These are phyloP conservation scores for Acanthopagrus latus DNA, from an alignment of 2,797 vertebrate species.

Conservation along the genomic window DNA sequence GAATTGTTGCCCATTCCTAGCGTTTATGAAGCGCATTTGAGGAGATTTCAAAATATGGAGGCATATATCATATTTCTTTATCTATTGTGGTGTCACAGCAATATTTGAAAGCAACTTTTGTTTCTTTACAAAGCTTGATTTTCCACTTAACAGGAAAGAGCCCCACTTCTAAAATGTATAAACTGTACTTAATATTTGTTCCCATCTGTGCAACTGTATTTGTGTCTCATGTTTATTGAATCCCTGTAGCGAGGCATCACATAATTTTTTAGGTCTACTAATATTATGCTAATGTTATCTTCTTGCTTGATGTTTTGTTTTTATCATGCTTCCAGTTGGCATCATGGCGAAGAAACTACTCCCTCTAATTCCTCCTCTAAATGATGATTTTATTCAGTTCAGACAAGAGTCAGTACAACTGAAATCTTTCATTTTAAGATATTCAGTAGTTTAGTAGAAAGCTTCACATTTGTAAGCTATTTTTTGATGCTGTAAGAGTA, in stretches of 20 bases:
- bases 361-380: background rate
- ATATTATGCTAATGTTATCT: background rate
- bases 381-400: background rate
- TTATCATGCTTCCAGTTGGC: constrained; percentile 4
- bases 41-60: too few relatives aligned
- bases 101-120: too few relatives aligned
- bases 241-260: background rate
- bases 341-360: background rate
- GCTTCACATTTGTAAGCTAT: background rate
- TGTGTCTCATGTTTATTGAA: background rate
- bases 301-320: background rate
- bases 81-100: too few relatives aligned
- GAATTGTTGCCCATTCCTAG: too few relatives aligned
- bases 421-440: background rate
- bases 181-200: too few relatives aligned
- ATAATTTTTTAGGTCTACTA: background rate
- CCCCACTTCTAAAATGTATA: too few relatives aligned
- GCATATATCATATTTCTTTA: too few relatives aligned
- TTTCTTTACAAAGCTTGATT: too few relatives aligned
- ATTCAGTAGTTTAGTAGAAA: background rate
- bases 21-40: too few relatives aligned
- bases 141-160: too few relatives aligned
- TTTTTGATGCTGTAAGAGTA: background rate
- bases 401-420: background rate
- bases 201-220: too few relatives aligned